A percentile compares a stretch with the other conserved stretches of the same genome.
Evolutionary conservation across 2,113 vertebrate species (phyloP).

Genomic region (Malurus alboscapulatus): DNA sequence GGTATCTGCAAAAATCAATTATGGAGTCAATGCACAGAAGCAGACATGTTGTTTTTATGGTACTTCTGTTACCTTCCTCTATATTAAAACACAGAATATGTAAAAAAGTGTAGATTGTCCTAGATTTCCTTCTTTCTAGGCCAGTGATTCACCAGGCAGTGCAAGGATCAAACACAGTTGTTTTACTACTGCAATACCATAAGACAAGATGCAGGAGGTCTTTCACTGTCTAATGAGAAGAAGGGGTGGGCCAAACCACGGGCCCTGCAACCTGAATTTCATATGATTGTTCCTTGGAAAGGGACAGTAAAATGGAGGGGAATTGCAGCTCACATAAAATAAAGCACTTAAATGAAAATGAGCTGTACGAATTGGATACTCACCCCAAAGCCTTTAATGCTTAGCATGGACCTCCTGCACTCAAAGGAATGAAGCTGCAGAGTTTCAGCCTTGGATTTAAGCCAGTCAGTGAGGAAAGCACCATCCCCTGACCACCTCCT

Average conservation of each 20-base stretch:
- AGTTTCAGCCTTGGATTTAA: not conserved
- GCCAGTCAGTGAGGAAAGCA: not conserved
- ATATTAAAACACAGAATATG: not conserved
- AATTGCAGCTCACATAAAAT: not conserved
- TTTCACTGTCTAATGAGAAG: not conserved
- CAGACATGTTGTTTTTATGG: not conserved
- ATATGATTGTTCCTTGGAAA: not conserved
- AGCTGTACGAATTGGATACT: accelerated
- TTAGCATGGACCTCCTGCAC: not conserved
- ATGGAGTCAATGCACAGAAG: not conserved
- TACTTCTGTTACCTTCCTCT: not conserved
- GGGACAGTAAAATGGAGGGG: not conserved
- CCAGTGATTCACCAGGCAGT: not conserved
- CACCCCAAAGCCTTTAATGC: not conserved
- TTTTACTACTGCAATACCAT: not conserved
- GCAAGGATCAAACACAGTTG: not conserved
- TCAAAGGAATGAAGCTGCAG: not conserved
- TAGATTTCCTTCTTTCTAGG: not conserved
- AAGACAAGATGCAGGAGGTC: not conserved
- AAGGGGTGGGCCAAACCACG: not conserved
- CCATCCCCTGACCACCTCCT: not conserved
- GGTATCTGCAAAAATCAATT: not conserved
- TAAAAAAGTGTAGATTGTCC: not conserved
- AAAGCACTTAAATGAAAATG: not conserved
- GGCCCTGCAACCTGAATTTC: not conserved